Conservation (phyloP, 2,797 vertebrate species). For the Lepus townsendii region DNA sequence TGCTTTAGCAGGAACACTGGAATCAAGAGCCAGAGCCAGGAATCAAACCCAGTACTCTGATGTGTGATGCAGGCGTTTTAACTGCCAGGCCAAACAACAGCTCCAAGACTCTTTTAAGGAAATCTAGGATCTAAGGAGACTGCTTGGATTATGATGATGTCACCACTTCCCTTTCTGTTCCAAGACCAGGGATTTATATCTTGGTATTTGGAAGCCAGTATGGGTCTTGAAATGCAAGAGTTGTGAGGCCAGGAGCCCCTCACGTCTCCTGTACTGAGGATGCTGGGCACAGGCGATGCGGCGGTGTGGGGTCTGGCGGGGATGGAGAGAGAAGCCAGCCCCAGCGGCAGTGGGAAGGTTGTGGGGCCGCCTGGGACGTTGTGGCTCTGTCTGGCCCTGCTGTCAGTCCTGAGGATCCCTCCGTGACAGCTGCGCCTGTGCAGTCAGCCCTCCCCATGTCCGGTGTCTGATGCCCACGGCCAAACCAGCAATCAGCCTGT, state of each 20-base stretch:
- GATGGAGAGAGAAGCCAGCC: not conserved
- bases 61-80: too few relatives aligned
- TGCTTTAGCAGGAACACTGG: too few relatives aligned
- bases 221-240: not conserved
- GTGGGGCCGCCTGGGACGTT: rapidly evolving
- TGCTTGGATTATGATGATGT: not conserved
- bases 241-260: not conserved
- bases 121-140: not conserved
- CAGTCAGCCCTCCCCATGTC: not conserved
- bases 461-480: not conserved
- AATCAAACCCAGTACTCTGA: too few relatives aligned
- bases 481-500: slow-evolving; percentile 1
- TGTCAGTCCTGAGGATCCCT: not conserved
- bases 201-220: not conserved
- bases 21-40: too few relatives aligned
- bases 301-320: not conserved
- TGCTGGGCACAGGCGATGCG: not conserved
- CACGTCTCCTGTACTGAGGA: not conserved
- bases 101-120: not conserved
- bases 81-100: too few relatives aligned
- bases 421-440: not conserved
- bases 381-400: not conserved
- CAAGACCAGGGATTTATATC: not conserved
- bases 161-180: not conserved
- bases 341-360: not conserved